Base-by-base conservation (phyloP, 2,797 vertebrate species). In the Siniperca undulata region DNA sequence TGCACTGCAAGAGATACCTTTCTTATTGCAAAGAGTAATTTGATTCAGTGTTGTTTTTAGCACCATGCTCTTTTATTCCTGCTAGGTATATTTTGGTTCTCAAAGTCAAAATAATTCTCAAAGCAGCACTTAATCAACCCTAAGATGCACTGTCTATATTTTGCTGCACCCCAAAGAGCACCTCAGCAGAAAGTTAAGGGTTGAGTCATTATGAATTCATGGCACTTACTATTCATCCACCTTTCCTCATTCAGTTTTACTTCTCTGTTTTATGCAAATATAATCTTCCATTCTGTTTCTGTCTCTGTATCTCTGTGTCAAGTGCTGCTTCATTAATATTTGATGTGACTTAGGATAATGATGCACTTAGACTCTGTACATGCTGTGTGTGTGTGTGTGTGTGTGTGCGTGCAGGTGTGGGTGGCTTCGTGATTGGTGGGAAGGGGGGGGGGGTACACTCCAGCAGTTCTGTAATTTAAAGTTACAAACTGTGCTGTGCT, bases 281-380 rank as follows among this genome's bases (percentile, higher is more conserved):
- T 62, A 80, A 84, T 81, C 78, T 81, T 78, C 70, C 58, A 52
- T 83, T 88, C 76, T 75, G 55, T 78, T 46, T 58, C 71, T 79
- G 60, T 64, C 71, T 76, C 65, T 70, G 60, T 66, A 44, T 79
- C 79, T 88, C 27, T 85, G 80, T 89, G 86, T 87, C 83, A 89
- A 91, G 86, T 82, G 77, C 77, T 85, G 78, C 80, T 72, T 89
- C 80, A 86, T 92, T 90, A 84, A 88, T 88, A 81, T 83, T 89
- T 92, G 67, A 94, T 91, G 59, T 73, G 77, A 89, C 79, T 77
- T 74, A 17, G 77, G 86, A 89, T 84, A 87, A 87, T 75, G 82
- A 85, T 72, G 77, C 86, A 88, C 78, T 82, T 74, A 82, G 78
- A 70, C 30, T 24, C 9, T 53, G n/a, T 66, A 17, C 40, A 8